Evolutionary conservation across 2,797 vertebrate species (phyloP).

Genomic region (Peromyscus nudipes): DNA sequence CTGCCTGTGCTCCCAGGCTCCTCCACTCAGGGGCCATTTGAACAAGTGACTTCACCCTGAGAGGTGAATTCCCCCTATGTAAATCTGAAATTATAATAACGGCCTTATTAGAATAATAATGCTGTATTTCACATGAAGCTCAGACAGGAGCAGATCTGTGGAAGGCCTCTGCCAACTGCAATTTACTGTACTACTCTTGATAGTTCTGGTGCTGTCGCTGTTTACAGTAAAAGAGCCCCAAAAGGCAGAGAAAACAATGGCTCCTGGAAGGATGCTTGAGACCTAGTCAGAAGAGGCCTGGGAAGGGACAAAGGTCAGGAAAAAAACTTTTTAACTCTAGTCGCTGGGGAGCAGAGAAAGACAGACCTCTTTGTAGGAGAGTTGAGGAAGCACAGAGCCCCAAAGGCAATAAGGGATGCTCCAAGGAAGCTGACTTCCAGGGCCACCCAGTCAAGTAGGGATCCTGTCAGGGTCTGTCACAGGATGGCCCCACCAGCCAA

Average conservation of each 20-base stretch:
- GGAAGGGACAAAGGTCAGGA: neutral
- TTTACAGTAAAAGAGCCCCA: constrained; percentile 58
- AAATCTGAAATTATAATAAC: constrained; percentile 8
- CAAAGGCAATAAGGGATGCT: neutral
- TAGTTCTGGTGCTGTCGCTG: neutral
- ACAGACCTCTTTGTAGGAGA: neutral
- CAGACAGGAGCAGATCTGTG: neutral
- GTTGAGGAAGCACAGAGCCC: neutral
- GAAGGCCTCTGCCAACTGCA: neutral
- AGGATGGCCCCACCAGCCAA: neutral
- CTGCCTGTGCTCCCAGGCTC: neutral
- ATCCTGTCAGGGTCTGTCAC: neutral
- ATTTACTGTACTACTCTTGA: neutral
- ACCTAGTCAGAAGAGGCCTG: neutral
- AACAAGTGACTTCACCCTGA: neutral
- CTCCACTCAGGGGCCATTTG: neutral
- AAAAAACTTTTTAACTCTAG: neutral
- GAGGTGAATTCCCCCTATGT: neutral
- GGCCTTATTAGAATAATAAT: neutral
- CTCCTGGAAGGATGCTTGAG: neutral
- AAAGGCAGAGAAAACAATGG: neutral
- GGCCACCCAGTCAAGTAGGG: neutral
- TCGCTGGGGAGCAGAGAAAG: neutral
- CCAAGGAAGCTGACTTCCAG: neutral
- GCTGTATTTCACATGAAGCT: neutral